These are phyloP conservation scores for Morone saxatilis DNA, from an alignment of 2,113 vertebrate species.

Conservation along the genomic window DNA sequence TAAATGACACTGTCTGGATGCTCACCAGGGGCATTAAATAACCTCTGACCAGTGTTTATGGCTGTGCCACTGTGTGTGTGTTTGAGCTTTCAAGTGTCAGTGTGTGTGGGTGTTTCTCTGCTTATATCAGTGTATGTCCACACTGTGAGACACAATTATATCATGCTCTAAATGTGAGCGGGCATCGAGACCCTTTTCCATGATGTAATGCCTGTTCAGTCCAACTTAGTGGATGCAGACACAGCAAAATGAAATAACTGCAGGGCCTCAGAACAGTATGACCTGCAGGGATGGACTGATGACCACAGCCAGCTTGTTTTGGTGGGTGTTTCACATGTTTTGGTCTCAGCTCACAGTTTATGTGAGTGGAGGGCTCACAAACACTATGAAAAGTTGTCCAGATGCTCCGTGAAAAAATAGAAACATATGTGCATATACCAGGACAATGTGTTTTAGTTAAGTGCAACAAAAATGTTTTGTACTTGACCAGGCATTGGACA, in stretches of 20 bases:
- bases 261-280: slow-evolving; percentile 63
- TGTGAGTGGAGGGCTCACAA: background rate
- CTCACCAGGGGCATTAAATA: slow-evolving; percentile 66
- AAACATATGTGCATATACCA: slow-evolving; percentile 20
- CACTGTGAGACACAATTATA: slow-evolving; percentile 66
- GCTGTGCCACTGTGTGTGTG: slow-evolving; percentile 35
- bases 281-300: slow-evolving; percentile 53
- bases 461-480: background rate
- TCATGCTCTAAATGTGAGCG: slow-evolving; percentile 72
- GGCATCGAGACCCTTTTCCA: slow-evolving; percentile 69
- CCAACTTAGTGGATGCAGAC: slow-evolving; percentile 64
- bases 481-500: background rate
- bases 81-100: slow-evolving; percentile 23
- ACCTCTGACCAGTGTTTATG: slow-evolving; percentile 64
- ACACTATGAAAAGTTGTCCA: slow-evolving; percentile 9
- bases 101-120: slow-evolving; percentile 14
- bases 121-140: slow-evolving; percentile 33
- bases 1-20: slow-evolving; percentile 56
- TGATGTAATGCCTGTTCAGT: slow-evolving; percentile 70
- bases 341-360: slow-evolving; percentile 46
- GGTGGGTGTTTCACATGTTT: slow-evolving; percentile 8
- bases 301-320: slow-evolving; percentile 55
- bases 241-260: slow-evolving; percentile 71
- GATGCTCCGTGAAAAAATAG: slow-evolving; percentile 19
- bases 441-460: slow-evolving; percentile 14